A percentile compares a stretch with the other conserved stretches of the same genome.
phyloP scores from a whole-genome alignment of 2,888 invertebrate genomes.

The Diploptera punctata region DNA sequence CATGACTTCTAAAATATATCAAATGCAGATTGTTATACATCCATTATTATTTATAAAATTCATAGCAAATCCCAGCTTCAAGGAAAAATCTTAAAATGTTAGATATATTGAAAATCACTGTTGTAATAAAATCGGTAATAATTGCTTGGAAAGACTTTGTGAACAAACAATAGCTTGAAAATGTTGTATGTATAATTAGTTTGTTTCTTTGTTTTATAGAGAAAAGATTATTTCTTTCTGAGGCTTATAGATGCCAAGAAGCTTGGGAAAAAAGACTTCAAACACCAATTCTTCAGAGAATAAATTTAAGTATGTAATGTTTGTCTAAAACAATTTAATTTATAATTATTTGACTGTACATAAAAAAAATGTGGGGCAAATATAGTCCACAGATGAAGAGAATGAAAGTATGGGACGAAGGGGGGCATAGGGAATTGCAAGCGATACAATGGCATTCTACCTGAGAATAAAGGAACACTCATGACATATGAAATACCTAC shows the following conservation, averaged over 20 bases:
- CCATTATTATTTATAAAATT: not conserved
- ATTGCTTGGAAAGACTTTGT: no score
- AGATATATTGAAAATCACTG: not conserved
- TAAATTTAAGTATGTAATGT: slow-evolving; percentile 61
- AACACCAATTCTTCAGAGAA: slow-evolving; percentile 65
- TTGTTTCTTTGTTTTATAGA: slow-evolving; percentile 29
- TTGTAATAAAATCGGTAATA: no score
- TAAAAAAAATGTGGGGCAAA: no score
- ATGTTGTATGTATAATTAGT: not conserved
- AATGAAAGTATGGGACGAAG: no score
- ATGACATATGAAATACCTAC: no score
- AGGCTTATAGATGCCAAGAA: slow-evolving; percentile 73
- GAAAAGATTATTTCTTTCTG: slow-evolving; percentile 67
- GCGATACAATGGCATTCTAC: no score
- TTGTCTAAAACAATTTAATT: no score
- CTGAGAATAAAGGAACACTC: no score
- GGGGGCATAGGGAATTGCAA: no score
- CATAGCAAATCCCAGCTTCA: not conserved
- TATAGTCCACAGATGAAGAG: no score
- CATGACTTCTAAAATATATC: not conserved
- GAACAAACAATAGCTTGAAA: not conserved
- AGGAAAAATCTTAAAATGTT: not conserved
- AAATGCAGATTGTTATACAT: not conserved
- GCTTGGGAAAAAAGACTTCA: slow-evolving; percentile 72
- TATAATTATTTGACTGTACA: no score